Base-by-base conservation (phyloP, 2,797 vertebrate species). In the Gymnoscopelus microlampas region DNA sequence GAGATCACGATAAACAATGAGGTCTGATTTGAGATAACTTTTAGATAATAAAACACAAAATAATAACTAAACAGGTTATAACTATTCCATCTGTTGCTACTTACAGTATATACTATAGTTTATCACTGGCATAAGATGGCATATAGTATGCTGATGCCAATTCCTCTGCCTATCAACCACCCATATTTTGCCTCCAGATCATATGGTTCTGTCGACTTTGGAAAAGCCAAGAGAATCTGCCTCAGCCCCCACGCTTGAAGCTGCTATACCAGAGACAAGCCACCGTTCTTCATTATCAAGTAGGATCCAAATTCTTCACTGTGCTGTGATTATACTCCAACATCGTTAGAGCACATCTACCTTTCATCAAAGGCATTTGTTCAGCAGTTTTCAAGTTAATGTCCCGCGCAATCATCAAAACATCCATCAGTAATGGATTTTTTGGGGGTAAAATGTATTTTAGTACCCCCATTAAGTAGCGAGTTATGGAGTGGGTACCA, bases 161-260 rank as follows among this genome's bases (percentile, higher is more conserved):
- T 39, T 63, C 72, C 69, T 35, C 64, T 59, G 55, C 77, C 75
- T 70, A 75, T 84, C 71, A 78, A 80, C 79, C 81, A 82, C 71
- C 71, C 76, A 60, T 85, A 89, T 92, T 44, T 44, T 86, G 74
- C 77, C 81, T 88, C 65, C 94, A 99, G 98, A 98, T 93, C 89
- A 94, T 77, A 98, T 96, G 93, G 95, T 92, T 89, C 93, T 97
- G 87, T 96, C 96, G 67, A 94, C 96, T 29, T 88, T 98, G 93
- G 97, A 99, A 93, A 97, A 97, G 92, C 96, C 97, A 47, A 92
- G 96, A 84, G 97, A 98, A 89, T 98, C 96, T 23, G 95, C 97
- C 3, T 99, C 97, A 71, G 98, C 97, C 60, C 97, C 97, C 2
- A 96, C 97, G 0, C 94, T 99, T 55, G 97, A 98, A 91, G 96